Conservation (phyloP, 1,140 invertebrate species). For the Trichonephila clavata region DNA sequence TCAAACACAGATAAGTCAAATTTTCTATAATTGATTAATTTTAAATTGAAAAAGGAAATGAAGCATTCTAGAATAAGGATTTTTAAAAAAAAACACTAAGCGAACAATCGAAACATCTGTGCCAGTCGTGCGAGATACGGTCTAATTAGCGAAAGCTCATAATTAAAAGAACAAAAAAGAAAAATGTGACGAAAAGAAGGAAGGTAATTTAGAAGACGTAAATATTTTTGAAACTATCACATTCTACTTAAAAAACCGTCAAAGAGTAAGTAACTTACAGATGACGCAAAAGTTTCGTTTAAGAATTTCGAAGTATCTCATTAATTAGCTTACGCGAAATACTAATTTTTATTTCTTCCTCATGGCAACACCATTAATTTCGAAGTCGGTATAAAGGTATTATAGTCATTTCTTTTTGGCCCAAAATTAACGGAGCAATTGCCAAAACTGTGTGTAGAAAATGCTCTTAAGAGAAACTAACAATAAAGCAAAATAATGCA, state of each 20-base stretch:
- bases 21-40: not conserved
- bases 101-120: not conserved
- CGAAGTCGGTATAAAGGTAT: not conserved
- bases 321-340: not conserved
- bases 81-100: not conserved
- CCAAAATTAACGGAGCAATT: not conserved
- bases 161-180: not conserved
- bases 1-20: not conserved
- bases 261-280: not conserved
- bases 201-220: constrained; percentile 7
- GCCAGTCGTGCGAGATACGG: not conserved
- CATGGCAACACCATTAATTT: not conserved
- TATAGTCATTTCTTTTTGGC: not conserved
- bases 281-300: not conserved
- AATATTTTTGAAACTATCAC: constrained; percentile 26
- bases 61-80: not conserved
- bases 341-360: not conserved
- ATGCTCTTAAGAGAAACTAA: not conserved
- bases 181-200: constrained; percentile 11
- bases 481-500: not conserved
- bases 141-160: not conserved
- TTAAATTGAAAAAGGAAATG: not conserved
- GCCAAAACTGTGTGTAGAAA: not conserved
- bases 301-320: not conserved
- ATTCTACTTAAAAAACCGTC: not conserved